These are phyloP conservation scores for Hippoglossus hippoglossus DNA, from an alignment of 2,797 vertebrate species.

Conservation along the genomic window DNA sequence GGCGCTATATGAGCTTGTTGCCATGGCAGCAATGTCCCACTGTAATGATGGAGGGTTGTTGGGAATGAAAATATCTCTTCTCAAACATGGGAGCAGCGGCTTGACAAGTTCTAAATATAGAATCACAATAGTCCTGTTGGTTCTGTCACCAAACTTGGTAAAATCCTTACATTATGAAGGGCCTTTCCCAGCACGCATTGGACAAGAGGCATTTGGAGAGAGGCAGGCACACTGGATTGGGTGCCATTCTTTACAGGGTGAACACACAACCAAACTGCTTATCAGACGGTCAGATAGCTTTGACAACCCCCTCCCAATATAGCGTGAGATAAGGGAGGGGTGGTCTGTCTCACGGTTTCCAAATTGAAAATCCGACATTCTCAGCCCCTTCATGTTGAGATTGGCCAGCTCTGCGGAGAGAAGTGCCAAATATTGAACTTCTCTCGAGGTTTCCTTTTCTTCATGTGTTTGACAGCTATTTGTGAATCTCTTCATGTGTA, in stretches of 20 bases:
- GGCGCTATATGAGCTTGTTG: constrained; percentile 5
- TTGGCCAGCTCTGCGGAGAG: neutral
- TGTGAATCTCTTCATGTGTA: neutral
- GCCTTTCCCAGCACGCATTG: constrained; percentile 3
- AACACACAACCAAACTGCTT: neutral
- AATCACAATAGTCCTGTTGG: constrained; percentile 7
- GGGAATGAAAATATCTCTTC: constrained; percentile 10
- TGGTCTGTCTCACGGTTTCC: neutral
- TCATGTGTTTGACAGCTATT: too few species aligned
- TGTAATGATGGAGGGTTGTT: constrained; percentile 22
- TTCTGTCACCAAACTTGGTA: neutral
- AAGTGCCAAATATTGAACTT: neutral
- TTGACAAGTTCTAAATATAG: constrained; percentile 21
- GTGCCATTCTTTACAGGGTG: neutral
- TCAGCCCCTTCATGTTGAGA: neutral
- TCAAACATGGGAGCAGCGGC: constrained; percentile 15
- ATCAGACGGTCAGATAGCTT: neutral
- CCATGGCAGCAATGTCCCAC: constrained; percentile 17
- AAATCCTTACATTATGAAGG: neutral
- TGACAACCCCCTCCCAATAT: neutral
- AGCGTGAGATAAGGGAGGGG: neutral
- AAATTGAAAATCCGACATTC: neutral
- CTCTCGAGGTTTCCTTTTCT: neutral
- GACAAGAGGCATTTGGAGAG: neutral
- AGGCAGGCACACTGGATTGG: neutral